Percentiles rank a stretch among this genome's conserved stretches.
Conservation (phyloP, 1,140 invertebrate species). For the Parapsyche elsis region DNA sequence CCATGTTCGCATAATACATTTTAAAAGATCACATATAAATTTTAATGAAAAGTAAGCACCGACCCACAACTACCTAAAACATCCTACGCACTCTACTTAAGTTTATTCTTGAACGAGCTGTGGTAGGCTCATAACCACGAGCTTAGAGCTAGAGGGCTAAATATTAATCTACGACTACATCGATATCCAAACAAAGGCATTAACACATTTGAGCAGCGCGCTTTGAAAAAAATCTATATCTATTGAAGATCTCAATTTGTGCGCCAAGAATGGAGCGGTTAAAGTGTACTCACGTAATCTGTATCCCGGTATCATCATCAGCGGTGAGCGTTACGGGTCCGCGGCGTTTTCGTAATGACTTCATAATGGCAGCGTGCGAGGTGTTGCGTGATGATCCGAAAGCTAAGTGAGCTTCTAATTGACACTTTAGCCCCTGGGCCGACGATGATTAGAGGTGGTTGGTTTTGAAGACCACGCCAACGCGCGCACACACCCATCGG, state of each 20-base stretch:
- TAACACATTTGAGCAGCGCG: background rate
- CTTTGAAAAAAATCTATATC: no score
- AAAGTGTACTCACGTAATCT: conserved; percentile 20
- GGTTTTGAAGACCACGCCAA: background rate
- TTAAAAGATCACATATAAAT: background rate
- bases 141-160: background rate
- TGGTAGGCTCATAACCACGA: no score
- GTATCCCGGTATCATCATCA: conserved; percentile 3
- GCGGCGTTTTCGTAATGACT: conserved; percentile 35
- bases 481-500: no score
- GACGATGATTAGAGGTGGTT: conserved; percentile 12
- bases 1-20: no score
- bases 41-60: background rate
- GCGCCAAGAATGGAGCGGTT: conserved; percentile 7
- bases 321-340: background rate
- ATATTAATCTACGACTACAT: background rate
- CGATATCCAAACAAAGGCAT: background rate
- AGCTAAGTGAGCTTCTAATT: conserved; percentile 1
- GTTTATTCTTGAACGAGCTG: background rate
- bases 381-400: conserved; percentile 21
- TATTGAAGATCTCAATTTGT: conserved; percentile 36
- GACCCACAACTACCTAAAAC: background rate
- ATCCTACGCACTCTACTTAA: background rate
- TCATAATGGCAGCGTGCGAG: conserved; percentile 32
- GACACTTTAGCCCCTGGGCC: conserved; percentile 25